A percentile compares a stretch with the other conserved stretches of the same genome.
phyloP scores from a whole-genome alignment of 2,113 vertebrate genomes.

The Bothrops jararaca region DNA sequence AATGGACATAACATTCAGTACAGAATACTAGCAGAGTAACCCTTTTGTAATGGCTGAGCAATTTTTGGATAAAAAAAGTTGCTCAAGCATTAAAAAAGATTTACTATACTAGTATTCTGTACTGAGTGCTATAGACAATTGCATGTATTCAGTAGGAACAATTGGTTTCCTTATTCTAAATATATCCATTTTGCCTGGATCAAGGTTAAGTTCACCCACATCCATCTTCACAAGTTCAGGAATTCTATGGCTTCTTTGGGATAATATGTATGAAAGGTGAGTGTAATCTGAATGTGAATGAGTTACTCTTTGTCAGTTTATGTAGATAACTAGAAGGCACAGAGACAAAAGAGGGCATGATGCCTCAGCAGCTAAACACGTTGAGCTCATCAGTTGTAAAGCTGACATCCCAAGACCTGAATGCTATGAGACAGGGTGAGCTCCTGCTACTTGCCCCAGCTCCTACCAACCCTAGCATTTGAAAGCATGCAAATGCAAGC shows the following conservation, averaged over 20 bases:
- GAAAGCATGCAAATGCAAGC: neutral
- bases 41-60: neutral
- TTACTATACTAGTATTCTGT: neutral
- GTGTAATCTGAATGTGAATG: neutral
- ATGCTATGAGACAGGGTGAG: neutral
- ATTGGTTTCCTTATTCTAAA: neutral
- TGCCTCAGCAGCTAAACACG: neutral
- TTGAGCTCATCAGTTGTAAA: neutral
- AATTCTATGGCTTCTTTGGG: neutral
- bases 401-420: neutral
- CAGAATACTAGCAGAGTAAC: neutral
- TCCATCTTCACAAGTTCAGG: neutral
- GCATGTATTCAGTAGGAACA: neutral
- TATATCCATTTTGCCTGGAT: neutral
- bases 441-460: neutral
- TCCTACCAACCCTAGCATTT: neutral
- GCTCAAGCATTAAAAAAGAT: neutral
- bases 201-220: neutral
- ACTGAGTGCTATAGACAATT: neutral
- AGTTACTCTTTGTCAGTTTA: neutral
- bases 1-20: neutral
- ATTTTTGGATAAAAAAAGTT: neutral
- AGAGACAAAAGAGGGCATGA: too few species aligned
- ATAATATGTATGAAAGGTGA: neutral
- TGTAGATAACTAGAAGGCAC: neutral